Evolutionary conservation across 2,113 vertebrate species (phyloP).

Genomic region (Smithornis capensis): DNA sequence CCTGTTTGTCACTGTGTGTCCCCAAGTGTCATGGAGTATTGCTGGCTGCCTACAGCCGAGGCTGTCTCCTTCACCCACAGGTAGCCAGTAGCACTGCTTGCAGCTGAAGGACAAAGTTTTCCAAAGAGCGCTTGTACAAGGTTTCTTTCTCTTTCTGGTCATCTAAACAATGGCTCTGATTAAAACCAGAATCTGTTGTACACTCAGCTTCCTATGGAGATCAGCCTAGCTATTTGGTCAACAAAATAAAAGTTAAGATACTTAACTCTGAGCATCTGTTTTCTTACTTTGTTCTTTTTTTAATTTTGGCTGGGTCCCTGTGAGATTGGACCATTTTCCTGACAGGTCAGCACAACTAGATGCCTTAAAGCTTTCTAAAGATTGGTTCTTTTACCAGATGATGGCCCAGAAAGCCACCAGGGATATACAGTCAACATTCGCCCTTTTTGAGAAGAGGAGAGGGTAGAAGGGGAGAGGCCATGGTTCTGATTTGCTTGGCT

Average conservation of each 20-base stretch:
- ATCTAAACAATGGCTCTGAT: not conserved
- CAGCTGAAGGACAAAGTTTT: not conserved
- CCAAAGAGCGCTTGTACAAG: not conserved
- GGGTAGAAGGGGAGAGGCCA: slow-evolving; percentile 1
- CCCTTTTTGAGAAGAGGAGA: slow-evolving; percentile 19
- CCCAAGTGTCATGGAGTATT: accelerated
- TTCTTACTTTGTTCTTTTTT: slow-evolving; percentile 13
- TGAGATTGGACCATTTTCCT: slow-evolving; percentile 9
- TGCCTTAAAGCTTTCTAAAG: not conserved
- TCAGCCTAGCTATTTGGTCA: slow-evolving; percentile 17
- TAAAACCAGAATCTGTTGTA: slow-evolving; percentile 12
- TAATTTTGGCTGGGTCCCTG: not conserved
- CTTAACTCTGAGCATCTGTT: slow-evolving; percentile 34
- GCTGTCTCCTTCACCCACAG: accelerated
- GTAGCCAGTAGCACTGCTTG: not conserved
- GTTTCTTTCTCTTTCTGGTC: not conserved
- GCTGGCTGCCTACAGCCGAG: not conserved
- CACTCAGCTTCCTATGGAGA: accelerated
- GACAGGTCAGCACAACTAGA: slow-evolving; percentile 21
- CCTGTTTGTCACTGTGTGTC: accelerated
- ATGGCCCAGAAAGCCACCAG: not conserved
- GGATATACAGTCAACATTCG: not conserved
- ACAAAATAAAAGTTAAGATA: slow-evolving; percentile 6
- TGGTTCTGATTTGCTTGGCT: slow-evolving; percentile 43
- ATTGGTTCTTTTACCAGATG: slow-evolving; percentile 8